Conservation (phyloP, 2,888 invertebrate genomes). For the Eulithis prunata region DNA sequence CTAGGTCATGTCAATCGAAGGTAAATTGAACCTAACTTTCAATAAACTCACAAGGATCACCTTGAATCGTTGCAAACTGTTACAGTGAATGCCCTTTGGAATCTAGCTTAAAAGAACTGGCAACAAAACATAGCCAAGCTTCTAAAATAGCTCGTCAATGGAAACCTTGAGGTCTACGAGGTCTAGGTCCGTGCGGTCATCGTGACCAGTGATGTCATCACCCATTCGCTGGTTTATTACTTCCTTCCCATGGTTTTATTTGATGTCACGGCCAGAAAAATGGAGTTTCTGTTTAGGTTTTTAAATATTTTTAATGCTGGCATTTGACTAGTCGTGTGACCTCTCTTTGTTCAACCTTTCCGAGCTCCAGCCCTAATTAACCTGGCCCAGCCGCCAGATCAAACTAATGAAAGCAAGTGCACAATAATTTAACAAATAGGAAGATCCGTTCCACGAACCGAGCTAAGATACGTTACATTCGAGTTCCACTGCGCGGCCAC, state of each 20-base stretch:
- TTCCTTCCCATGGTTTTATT: constrained; percentile 25
- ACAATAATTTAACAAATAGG: too few relatives aligned
- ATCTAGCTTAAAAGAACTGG: background rate
- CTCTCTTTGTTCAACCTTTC: too few relatives aligned
- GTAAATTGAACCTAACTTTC: background rate
- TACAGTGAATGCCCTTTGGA: background rate
- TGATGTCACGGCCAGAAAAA: constrained; percentile 19
- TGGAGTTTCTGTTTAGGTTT: background rate
- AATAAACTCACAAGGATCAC: background rate
- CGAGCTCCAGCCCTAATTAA: too few relatives aligned
- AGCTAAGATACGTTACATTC: too few relatives aligned
- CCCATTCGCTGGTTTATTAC: constrained; percentile 23
- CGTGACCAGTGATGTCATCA: constrained; percentile 26
- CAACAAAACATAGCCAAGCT: background rate
- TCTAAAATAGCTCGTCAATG: constrained; percentile 6
- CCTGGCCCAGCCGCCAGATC: too few relatives aligned
- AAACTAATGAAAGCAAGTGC: too few relatives aligned
- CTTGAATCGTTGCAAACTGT: background rate
- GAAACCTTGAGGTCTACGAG: constrained; percentile 29
- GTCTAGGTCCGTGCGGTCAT: constrained; percentile 27
- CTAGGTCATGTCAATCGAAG: background rate
- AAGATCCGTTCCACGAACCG: too few relatives aligned
- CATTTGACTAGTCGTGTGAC: too few relatives aligned
- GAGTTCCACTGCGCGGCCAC: too few relatives aligned
- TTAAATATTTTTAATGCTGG: too few relatives aligned